Conservation (phyloP, 2,797 vertebrate genomes). For the Phoebastria nigripes region DNA sequence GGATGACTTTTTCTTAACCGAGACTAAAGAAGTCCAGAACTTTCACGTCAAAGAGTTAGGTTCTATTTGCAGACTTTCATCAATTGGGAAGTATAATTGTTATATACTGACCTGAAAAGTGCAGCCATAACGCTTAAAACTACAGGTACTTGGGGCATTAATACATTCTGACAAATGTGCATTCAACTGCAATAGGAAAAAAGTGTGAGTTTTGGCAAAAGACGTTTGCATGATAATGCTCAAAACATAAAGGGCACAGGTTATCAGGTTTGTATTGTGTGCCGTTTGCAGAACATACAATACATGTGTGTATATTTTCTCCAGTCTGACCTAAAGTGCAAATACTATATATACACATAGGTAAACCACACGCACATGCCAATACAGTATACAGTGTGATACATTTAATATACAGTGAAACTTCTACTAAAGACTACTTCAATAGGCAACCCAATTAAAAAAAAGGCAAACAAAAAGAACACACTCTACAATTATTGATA, state of each 20-base stretch:
- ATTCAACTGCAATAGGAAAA: conserved; percentile 86
- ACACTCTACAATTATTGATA: neutral
- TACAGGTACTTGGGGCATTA: conserved; percentile 95
- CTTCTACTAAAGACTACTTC: conserved; percentile 57
- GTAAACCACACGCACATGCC: conserved; percentile 70
- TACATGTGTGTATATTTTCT: conserved; percentile 51
- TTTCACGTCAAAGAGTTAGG: conserved; percentile 50
- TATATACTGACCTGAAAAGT: conserved; percentile 89
- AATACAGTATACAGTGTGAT: conserved; percentile 70
- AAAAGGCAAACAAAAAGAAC: neutral
- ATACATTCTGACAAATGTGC: conserved; percentile 96
- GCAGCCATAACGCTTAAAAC: conserved; percentile 94
- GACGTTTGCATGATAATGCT: conserved; percentile 74
- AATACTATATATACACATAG: conserved; percentile 63
- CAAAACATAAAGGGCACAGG: conserved; percentile 72
- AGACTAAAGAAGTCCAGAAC: conserved; percentile 55
- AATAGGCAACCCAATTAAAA: neutral
- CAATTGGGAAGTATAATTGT: conserved; percentile 72
- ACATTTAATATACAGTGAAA: conserved; percentile 73
- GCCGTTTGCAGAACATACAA: conserved; percentile 49
- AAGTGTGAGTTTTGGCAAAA: conserved; percentile 78
- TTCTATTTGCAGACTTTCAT: conserved; percentile 73
- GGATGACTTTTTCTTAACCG: conserved; percentile 35
- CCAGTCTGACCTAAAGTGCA: conserved; percentile 47
- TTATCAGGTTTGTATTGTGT: conserved; percentile 26